These are phyloP conservation scores for Agelastica alni DNA, from an alignment of 2,888 invertebrate species.

Conservation along the genomic window DNA sequence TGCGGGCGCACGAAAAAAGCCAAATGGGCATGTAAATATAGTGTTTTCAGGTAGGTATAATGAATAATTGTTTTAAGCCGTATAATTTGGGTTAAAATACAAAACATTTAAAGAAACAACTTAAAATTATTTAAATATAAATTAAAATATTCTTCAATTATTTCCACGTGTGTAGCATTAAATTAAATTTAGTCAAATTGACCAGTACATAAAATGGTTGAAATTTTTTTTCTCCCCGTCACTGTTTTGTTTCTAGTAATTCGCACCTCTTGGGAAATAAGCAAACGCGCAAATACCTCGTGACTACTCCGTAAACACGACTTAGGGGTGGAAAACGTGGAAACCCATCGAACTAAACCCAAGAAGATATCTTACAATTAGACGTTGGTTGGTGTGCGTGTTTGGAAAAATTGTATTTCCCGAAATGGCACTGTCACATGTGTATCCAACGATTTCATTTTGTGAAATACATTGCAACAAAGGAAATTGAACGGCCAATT, in stretches of 20 bases:
- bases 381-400: slow-evolving; percentile 39
- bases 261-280: slow-evolving; percentile 45
- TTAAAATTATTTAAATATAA: too few relatives aligned
- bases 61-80: too few relatives aligned
- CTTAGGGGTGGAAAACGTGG: slow-evolving; percentile 39
- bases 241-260: slow-evolving; percentile 8
- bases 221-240: slow-evolving; percentile 1
- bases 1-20: too few relatives aligned
- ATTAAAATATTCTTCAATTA: too few relatives aligned
- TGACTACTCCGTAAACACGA: slow-evolving; percentile 47
- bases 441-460: slow-evolving; percentile 37
- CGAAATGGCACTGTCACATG: slow-evolving; percentile 42
- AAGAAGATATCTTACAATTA: slow-evolving; percentile 35
- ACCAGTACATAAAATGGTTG: too few relatives aligned
- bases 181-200: too few relatives aligned
- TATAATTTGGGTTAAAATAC: too few relatives aligned
- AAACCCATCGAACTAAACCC: slow-evolving; percentile 25
- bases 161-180: too few relatives aligned
- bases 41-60: too few relatives aligned
- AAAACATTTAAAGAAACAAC: too few relatives aligned
- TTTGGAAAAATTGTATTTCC: slow-evolving; percentile 45
- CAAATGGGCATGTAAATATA: too few relatives aligned
- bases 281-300: slow-evolving; percentile 40
- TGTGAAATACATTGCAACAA: slow-evolving; percentile 27
- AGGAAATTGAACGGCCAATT: slow-evolving; percentile 37